Conservation (phyloP, 2,113 vertebrate genomes). For the Parus major region DNA sequence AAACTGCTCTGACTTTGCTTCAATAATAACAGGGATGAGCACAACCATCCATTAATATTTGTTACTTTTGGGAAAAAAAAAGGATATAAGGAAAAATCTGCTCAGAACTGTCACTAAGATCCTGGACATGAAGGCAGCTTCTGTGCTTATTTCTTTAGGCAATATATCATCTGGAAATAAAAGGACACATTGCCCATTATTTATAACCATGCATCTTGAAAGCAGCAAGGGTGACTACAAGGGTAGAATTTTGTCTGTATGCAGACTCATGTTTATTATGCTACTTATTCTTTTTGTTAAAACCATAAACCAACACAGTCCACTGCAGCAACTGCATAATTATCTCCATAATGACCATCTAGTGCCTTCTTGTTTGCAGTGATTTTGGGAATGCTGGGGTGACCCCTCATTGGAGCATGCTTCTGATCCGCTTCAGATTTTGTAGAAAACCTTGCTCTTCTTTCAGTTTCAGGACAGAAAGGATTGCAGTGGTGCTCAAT, state of each 20-base stretch:
- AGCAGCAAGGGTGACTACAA: background rate
- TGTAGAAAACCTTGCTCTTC: background rate
- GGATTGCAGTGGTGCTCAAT: rapidly evolving
- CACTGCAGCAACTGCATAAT: background rate
- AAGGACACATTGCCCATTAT: background rate
- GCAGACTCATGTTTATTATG: background rate
- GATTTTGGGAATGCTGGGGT: background rate
- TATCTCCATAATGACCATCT: background rate
- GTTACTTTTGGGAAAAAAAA: background rate
- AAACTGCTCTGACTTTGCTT: background rate
- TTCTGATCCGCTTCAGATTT: background rate
- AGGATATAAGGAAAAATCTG: background rate
- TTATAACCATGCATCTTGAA: background rate
- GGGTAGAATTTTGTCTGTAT: background rate
- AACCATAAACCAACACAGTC: background rate
- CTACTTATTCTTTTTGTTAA: background rate
- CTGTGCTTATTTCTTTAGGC: background rate
- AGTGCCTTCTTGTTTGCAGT: background rate
- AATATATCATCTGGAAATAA: background rate
- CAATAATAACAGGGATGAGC: background rate
- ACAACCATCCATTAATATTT: background rate
- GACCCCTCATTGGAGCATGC: background rate
- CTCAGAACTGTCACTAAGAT: background rate
- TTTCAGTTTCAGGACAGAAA: background rate
- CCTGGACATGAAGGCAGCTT: background rate